These are phyloP conservation scores for Acronicta leporina DNA, from an alignment of 2,888 invertebrate genomes.

Conservation along the genomic window DNA sequence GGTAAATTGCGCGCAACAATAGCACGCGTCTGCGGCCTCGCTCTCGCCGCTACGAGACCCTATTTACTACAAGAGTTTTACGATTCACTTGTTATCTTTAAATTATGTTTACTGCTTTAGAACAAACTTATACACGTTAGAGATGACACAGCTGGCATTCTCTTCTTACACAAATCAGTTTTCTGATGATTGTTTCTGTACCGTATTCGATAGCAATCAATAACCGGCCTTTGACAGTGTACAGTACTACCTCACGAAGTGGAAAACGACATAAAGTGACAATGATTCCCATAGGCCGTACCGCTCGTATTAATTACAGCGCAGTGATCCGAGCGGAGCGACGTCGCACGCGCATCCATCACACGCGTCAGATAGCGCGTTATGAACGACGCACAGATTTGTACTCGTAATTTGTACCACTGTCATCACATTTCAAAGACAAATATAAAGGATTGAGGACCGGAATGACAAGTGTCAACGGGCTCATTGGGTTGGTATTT, in stretches of 20 bases:
- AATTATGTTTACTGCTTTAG: constrained; percentile 73
- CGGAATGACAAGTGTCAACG: constrained; percentile 88
- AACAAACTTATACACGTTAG: constrained; percentile 50
- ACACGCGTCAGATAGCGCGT: constrained; percentile 84
- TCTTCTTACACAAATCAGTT: constrained; percentile 55
- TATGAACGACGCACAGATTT: constrained; percentile 88
- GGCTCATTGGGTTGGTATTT: constrained; percentile 85
- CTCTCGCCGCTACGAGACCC: constrained; percentile 67
- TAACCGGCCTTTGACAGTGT: constrained; percentile 74
- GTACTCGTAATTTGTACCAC: constrained; percentile 89
- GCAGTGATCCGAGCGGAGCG: constrained; percentile 78
- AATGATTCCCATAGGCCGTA: constrained; percentile 81
- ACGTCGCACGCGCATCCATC: constrained; percentile 81
- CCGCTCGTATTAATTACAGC: constrained; percentile 85
- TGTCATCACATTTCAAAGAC: constrained; percentile 90
- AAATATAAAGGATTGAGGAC: constrained; percentile 88
- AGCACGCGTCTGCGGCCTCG: constrained; percentile 71
- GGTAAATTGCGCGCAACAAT: constrained; percentile 88
- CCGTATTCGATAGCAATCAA: constrained; percentile 71
- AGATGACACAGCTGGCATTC: constrained; percentile 48
- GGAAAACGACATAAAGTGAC: constrained; percentile 82
- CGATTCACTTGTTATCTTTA: constrained; percentile 85
- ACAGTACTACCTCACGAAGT: constrained; percentile 77
- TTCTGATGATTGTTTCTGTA: constrained; percentile 67
- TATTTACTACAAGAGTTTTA: constrained; percentile 84